These are phyloP conservation scores for Ranitomeya imitator DNA, from an alignment of 2,113 vertebrate species.

Conservation along the genomic window DNA sequence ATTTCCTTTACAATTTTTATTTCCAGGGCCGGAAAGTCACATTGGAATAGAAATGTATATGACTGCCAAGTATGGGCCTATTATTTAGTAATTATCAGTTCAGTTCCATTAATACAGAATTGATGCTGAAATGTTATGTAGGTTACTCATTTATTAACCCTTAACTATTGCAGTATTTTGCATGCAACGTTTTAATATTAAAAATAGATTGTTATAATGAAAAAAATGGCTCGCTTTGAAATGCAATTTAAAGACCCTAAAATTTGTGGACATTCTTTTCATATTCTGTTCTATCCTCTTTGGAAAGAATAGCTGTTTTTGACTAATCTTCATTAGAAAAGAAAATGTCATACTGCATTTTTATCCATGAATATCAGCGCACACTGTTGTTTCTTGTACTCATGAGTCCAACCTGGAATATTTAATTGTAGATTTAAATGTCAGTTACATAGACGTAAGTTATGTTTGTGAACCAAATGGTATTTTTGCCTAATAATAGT, in stretches of 20 bases:
- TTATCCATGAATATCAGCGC: not conserved
- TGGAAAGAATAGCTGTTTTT: no score
- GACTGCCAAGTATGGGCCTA: not conserved
- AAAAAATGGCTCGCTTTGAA: not conserved
- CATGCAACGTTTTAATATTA: not conserved
- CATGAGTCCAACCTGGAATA: not conserved
- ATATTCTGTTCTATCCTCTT: no score
- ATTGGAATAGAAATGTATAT: not conserved
- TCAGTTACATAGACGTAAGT: not conserved
- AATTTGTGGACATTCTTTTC: no score
- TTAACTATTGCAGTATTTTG: not conserved
- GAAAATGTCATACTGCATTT: not conserved
- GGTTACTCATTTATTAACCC: not conserved
- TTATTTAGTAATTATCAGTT: slow-evolving; percentile 23
- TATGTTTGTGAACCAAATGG: not conserved
- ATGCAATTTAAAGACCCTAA: no score
- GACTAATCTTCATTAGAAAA: no score
- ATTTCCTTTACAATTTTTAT: not conserved
- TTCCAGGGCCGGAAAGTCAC: slow-evolving; percentile 14
- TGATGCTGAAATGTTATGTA: not conserved
- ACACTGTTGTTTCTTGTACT: not conserved
- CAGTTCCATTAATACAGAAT: not conserved
- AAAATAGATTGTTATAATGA: not conserved
- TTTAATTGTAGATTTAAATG: not conserved
- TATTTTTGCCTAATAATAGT: not conserved